Conservation (phyloP, 2,113 vertebrate genomes). For the Mustelus asterias region DNA sequence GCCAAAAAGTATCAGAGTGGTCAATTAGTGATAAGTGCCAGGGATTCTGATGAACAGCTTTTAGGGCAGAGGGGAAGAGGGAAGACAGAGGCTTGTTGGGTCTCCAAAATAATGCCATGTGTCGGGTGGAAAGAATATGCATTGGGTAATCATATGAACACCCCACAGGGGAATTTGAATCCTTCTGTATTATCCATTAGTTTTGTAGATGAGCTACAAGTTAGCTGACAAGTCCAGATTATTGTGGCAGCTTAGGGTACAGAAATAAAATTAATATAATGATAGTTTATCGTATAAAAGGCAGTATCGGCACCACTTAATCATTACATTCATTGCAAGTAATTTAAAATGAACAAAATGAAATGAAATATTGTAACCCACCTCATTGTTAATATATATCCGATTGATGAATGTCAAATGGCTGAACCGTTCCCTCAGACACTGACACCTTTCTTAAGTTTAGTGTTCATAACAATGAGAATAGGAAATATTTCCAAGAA, state of each 20-base stretch:
- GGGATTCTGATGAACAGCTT: not conserved
- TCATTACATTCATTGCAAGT: not conserved
- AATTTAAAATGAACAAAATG: not conserved
- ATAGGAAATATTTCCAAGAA: not conserved
- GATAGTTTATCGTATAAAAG: not conserved
- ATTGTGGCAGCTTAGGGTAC: not conserved
- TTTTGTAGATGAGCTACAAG: not conserved
- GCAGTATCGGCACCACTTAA: not conserved
- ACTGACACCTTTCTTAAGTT: not conserved
- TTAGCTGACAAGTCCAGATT: not conserved
- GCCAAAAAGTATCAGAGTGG: not conserved
- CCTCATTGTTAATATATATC: not conserved
- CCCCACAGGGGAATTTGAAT: not conserved
- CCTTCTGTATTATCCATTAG: not conserved
- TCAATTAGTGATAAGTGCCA: not conserved
- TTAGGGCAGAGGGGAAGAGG: not conserved
- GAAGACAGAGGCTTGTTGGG: not conserved
- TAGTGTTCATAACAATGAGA: not conserved
- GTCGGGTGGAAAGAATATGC: not conserved
- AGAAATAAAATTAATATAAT: not conserved
- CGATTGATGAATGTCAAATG: not conserved
- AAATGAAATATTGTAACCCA: not conserved
- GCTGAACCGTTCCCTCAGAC: not conserved
- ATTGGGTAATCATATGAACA: not conserved
- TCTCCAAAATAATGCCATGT: not conserved